Evolutionary conservation across 2,797 vertebrate genomes (phyloP).

Genomic region (Lagocephalus sceleratus): DNA sequence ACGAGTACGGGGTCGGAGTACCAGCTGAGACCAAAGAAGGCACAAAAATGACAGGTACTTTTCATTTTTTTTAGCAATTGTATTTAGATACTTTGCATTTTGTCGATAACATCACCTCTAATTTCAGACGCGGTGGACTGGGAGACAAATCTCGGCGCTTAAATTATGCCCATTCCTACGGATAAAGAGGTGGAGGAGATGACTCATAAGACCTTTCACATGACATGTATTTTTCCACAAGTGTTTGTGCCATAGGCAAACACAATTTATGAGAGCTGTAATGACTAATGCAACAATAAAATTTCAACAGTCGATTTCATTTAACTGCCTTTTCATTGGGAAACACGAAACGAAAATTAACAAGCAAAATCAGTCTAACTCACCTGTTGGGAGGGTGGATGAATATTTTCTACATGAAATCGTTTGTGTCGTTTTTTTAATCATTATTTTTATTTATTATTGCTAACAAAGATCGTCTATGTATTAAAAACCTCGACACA

Average conservation of each 20-base stretch:
- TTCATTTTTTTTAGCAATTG: no score
- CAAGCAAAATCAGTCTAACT: no score
- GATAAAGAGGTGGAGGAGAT: not conserved
- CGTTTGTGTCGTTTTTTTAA: no score
- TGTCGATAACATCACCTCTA: not conserved
- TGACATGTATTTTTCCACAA: slow-evolving; percentile 4
- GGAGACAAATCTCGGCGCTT: slow-evolving; percentile 60
- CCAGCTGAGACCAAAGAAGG: slow-evolving; percentile 91
- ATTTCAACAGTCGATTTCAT: no score
- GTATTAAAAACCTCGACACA: no score
- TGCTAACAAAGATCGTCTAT: no score
- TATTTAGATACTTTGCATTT: not conserved
- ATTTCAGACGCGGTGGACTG: slow-evolving; percentile 63
- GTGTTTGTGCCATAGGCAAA: slow-evolving; percentile 1
- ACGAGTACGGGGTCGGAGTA: slow-evolving; percentile 89
- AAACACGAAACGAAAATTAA: no score
- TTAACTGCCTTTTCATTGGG: no score
- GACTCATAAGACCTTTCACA: slow-evolving; percentile 1
- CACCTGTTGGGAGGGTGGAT: no score
- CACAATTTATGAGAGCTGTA: not conserved
- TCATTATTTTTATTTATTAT: no score
- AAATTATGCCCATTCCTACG: slow-evolving; percentile 3
- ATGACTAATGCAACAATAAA: no score
- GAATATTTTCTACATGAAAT: no score
- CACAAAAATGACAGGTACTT: slow-evolving; percentile 91